Evolutionary conservation across 2,113 vertebrate species (phyloP).

Genomic region (Heloderma charlesbogerti): DNA sequence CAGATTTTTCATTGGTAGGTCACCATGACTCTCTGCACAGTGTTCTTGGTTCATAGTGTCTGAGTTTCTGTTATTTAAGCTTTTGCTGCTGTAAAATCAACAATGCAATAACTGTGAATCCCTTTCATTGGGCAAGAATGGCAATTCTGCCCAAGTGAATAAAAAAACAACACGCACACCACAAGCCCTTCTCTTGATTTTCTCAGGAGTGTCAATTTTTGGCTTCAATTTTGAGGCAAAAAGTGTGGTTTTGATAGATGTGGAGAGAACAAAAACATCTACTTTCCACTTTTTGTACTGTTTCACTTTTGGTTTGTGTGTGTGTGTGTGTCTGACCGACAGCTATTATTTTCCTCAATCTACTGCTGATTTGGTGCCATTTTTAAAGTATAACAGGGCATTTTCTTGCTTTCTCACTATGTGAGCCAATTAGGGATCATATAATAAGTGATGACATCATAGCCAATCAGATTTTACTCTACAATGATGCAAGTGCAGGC

Average conservation of each 20-base stretch:
- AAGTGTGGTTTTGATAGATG: background rate
- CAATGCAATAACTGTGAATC: constrained; percentile 21
- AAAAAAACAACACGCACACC: background rate
- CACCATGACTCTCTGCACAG: background rate
- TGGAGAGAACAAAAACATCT: background rate
- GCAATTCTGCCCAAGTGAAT: constrained; percentile 74
- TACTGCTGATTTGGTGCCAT: background rate
- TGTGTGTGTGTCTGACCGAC: background rate
- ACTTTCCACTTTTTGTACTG: background rate
- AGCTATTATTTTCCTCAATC: background rate
- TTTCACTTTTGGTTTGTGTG: background rate
- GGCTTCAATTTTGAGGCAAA: background rate
- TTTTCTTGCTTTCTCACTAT: background rate
- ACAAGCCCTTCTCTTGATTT: background rate
- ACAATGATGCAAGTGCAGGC: background rate
- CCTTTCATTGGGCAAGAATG: constrained; percentile 62
- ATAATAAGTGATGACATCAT: background rate
- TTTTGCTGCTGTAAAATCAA: constrained; percentile 13
- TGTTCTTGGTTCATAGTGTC: background rate
- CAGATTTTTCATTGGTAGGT: background rate
- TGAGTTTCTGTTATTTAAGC: constrained; percentile 42
- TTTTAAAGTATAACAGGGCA: background rate
- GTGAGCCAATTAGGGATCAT: background rate
- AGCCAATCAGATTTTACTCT: background rate
- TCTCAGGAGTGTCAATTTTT: background rate